Base-by-base conservation (phyloP, 2,113 vertebrate genomes). In the Phalacrocorax pelagicus region DNA sequence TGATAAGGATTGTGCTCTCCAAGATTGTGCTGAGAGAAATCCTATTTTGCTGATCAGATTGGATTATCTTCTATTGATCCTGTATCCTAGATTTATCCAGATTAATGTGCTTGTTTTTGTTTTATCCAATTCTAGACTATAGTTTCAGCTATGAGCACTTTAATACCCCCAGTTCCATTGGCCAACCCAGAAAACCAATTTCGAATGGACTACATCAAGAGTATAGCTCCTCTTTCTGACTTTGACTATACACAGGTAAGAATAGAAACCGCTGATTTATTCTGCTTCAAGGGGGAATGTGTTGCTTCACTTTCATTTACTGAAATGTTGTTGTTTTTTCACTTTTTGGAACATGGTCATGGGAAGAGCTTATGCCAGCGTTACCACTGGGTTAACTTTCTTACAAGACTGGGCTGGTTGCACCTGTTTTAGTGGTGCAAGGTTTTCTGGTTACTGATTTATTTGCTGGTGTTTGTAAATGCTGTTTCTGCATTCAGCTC, bases 61-160 rank as follows among this genome's bases (percentile, higher is more conserved):
- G 71, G 95, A 95, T 97, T 95, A 96, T 87, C 52, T 85, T 95
- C 59, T 96, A 42, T 92, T 95, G 92, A 96, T 95, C 86, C 83
- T 86, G 6, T 87, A 21, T 95, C 66, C 95, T 61, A 14, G 32
- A 32, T 96, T 97, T 95, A 96, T 82, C 79, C 75, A 75, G 74
- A 49, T 96, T 97, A 97, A 97, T 65, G n/a, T 54, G 26, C 70
- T 38, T 95, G 63, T 86, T 90, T 89, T 88, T 91, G 92, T 97
- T 95, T 83, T 87, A 94, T 97, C 90, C 62, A 17, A 86, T 97
- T 98, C 96, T 92, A 99, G 99, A 99, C 99, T 69, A 99, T 99
- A 98, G 99, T 99, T 98, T 99, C 99, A 81, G 99, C 99, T 77
- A 99, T 99, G 99, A 99, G 99, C 98, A 99, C 99, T 98, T 99